Base-by-base conservation (phyloP, 2,797 vertebrate genomes). In the Sphenopsis melanotis region DNA sequence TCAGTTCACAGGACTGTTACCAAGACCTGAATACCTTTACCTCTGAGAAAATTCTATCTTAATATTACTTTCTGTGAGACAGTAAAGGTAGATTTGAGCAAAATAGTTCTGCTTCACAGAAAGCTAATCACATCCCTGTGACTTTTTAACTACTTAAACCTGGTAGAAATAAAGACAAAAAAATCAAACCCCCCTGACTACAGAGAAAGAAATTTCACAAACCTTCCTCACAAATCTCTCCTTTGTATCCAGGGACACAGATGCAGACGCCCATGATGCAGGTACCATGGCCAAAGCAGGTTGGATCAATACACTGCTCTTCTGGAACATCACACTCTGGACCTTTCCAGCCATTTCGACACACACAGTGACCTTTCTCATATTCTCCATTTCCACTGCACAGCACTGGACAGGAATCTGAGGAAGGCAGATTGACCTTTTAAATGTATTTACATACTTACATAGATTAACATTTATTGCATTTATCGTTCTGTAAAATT, bases 311-410 rank as follows among this genome's bases (percentile, higher is more conserved):
- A 49, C 99, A 99, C 89, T 99, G 99, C 55, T 99, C 99, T 95
- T 99, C 99, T 53, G 99, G 99, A 82, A 99, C 98, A 17, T 99
- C 99, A 34, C 99, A 99, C 96, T 99, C 99, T 0, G 99, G 98
- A 60, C 99, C 99, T 94, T 99, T 99, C 99, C 99, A 99, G 15
- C 99, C 99, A 5, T 98, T 98, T 78, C 98, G 98, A 91, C 99
- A 99, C 91, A 98, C 98, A 17, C 99, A 99, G 95, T 98, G 98
- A 64, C 99, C 99, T 91, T 99, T 99, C 93, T 99, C 99, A 2
- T 99, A 99, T 84, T 99, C 98, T 70, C 99, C 99, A 52, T 99
- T 99, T 24, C 99, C 99, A 3, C 98, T 99, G 97, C 99, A 99
- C 92, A 99, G 97, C 93, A 99, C 99, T 5, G 99, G 99, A 93